These are phyloP conservation scores for Lepidothrix coronata DNA, from an alignment of 2,113 vertebrate genomes.

Conservation along the genomic window DNA sequence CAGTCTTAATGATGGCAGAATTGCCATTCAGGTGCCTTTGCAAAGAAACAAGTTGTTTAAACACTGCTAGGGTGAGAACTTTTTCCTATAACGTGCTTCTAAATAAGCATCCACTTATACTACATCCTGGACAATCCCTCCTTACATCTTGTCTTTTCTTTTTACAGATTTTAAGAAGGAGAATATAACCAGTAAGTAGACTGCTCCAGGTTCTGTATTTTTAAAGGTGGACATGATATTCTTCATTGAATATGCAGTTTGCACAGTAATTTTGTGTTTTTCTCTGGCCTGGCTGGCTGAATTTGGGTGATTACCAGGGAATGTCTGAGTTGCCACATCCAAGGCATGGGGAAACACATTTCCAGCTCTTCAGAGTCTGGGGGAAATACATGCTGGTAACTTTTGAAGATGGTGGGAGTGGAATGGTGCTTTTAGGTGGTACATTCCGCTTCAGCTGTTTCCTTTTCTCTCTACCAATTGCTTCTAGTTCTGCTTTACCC, in stretches of 20 bases:
- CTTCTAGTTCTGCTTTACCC: background rate
- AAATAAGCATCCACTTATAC: background rate
- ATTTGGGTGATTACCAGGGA: background rate
- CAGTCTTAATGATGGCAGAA: background rate
- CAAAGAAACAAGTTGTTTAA: background rate
- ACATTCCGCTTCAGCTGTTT: background rate
- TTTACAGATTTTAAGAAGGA: conserved; percentile 88
- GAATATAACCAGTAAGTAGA: conserved; percentile 90
- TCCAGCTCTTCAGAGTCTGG: background rate
- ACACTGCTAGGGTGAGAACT: background rate
- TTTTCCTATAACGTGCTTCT: background rate
- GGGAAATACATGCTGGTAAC: background rate
- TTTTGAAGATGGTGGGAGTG: background rate
- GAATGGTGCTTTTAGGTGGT: background rate
- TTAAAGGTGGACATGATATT: background rate
- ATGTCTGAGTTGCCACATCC: background rate
- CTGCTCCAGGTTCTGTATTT: background rate
- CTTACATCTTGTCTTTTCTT: conserved; percentile 60
- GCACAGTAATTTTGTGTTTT: background rate
- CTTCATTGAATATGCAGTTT: background rate
- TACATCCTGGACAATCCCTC: background rate
- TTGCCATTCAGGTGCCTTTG: background rate
- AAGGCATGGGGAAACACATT: background rate
- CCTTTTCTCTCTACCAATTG: background rate
- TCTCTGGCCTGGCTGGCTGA: background rate